phyloP scores from a whole-genome alignment of 2,113 vertebrate species.

The Trichomycterus rosablanca region DNA sequence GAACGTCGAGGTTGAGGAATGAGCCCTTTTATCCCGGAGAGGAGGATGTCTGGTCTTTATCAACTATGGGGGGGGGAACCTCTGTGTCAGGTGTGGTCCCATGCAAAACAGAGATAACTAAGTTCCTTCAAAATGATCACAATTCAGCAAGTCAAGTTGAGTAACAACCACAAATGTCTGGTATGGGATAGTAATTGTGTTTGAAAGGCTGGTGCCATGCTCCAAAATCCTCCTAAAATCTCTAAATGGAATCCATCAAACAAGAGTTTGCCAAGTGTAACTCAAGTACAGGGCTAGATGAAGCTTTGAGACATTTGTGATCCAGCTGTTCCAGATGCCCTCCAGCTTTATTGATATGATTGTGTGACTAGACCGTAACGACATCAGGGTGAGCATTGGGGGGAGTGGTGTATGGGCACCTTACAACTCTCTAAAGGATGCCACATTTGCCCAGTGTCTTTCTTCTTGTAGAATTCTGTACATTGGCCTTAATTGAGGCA shows the following conservation, averaged over 20 bases:
- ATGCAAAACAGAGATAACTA: constrained; percentile 63
- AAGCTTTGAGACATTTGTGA: constrained; percentile 7
- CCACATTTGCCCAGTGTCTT: too few relatives aligned
- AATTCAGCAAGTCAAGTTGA: neutral
- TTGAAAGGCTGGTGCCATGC: too few relatives aligned
- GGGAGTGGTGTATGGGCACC: too few relatives aligned
- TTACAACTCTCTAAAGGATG: too few relatives aligned
- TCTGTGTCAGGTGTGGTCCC: constrained; percentile 24
- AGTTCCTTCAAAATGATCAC: neutral
- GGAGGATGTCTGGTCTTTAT: constrained; percentile 72
- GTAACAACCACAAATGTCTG: too few relatives aligned
- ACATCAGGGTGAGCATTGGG: too few relatives aligned
- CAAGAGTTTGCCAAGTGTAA: neutral
- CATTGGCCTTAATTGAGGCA: too few relatives aligned
- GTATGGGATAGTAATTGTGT: too few relatives aligned
- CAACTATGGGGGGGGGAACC: constrained; percentile 42
- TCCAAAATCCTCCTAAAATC: neutral
- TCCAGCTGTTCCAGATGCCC: constrained; percentile 41
- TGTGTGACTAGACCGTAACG: constrained; percentile 13
- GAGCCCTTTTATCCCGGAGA: constrained; percentile 69
- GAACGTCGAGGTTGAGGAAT: constrained; percentile 66
- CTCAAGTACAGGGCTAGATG: neutral
- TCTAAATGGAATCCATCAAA: neutral
- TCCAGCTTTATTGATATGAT: constrained; percentile 6
- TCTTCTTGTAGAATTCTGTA: too few relatives aligned